Evolutionary conservation across 2,113 vertebrate species (phyloP).

Genomic region (Noturus placidus): DNA sequence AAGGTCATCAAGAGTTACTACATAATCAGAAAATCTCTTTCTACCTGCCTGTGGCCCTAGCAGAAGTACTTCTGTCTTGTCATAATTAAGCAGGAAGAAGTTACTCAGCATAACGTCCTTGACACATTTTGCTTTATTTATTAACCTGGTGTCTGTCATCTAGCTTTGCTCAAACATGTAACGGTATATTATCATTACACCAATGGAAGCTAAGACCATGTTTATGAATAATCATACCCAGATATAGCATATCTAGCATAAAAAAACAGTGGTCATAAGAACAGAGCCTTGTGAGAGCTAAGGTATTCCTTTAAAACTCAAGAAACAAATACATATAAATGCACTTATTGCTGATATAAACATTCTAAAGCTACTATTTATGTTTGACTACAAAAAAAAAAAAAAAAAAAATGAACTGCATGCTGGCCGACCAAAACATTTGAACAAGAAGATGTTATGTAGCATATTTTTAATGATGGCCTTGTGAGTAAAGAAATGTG

Average conservation of each 20-base stretch:
- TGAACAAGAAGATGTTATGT: background rate
- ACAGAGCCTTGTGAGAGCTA: background rate
- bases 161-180: background rate
- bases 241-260: background rate
- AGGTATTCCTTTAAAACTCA: background rate
- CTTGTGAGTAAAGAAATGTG: background rate
- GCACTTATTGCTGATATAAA: background rate
- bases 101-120: background rate
- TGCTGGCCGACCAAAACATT: background rate
- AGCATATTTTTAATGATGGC: background rate
- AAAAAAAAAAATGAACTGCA: background rate
- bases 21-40: background rate
- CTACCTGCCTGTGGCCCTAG: background rate
- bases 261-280: background rate
- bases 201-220: background rate
- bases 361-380: background rate
- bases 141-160: background rate
- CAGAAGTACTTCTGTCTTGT: background rate
- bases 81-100: background rate
- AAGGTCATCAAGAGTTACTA: no score
- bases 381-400: background rate
- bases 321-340: background rate
- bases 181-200: background rate
- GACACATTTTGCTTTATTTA: background rate
- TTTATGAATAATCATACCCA: background rate